phyloP scores from a whole-genome alignment of 1,140 invertebrate species.

The Anoplolepis gracilipes region DNA sequence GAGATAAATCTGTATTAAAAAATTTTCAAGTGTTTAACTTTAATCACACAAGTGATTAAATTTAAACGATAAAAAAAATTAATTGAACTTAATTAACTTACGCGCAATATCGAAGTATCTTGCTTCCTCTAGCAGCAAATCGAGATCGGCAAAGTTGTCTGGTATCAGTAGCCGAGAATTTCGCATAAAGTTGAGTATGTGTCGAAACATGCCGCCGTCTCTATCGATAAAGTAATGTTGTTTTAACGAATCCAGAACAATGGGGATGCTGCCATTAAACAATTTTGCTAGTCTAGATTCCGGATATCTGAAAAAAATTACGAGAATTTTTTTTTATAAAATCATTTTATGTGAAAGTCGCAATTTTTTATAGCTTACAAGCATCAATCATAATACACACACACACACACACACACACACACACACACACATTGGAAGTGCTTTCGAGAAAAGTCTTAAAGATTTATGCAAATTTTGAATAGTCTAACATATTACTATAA shows the following conservation, averaged over 20 bases:
- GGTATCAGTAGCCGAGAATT: constrained; percentile 95
- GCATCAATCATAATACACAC: not conserved
- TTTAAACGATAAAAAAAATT: not conserved
- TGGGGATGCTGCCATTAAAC: constrained; percentile 98
- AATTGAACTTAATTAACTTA: constrained; percentile 85
- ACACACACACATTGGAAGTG: not conserved
- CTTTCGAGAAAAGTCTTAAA: not conserved
- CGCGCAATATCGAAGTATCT: constrained; percentile 96
- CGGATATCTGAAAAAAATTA: constrained; percentile 90
- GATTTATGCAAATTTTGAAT: constrained; percentile 15
- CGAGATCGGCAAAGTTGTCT: constrained; percentile 94
- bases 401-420: too few species aligned
- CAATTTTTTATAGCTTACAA: not conserved
- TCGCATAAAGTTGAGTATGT: constrained; percentile 98
- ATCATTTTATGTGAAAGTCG: constrained; percentile 5
- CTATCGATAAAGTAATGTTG: constrained; percentile 99
- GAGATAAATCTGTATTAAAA: not conserved
- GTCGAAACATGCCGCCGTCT: constrained; percentile 97
- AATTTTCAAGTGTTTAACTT: not conserved
- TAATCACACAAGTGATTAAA: not conserved
- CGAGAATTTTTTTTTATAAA: not conserved
- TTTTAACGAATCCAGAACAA: constrained; percentile 97
- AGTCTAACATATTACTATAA: not conserved
- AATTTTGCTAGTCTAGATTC: constrained; percentile 96
- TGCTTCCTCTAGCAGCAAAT: constrained; percentile 97